Evolutionary conservation across 1,140 invertebrate genomes (phyloP).

Genomic region (Idris sp.): DNA sequence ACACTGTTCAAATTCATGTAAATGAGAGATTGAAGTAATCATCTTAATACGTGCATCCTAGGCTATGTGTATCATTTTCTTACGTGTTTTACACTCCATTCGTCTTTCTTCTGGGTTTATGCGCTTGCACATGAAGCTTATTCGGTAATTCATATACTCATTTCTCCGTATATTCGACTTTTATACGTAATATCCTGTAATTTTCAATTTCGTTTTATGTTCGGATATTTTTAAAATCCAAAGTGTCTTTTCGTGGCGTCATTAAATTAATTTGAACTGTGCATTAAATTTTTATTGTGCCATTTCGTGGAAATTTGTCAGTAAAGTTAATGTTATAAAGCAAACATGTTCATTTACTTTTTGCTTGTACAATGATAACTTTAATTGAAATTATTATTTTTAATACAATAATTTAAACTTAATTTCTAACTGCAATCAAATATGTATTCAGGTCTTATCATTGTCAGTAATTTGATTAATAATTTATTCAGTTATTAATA

Average conservation of each 20-base stretch:
- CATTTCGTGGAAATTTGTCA: too few relatives aligned
- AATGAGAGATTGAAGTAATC: slow-evolving; percentile 27
- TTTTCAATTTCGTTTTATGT: slow-evolving; percentile 21
- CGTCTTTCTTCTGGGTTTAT: slow-evolving; percentile 2
- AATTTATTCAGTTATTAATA: too few relatives aligned
- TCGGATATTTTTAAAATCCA: background rate
- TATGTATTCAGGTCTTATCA: too few relatives aligned
- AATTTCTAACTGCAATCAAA: too few relatives aligned
- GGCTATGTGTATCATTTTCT: slow-evolving; percentile 37
- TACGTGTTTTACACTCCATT: slow-evolving; percentile 4
- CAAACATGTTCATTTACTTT: too few relatives aligned
- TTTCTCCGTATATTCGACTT: slow-evolving; percentile 7
- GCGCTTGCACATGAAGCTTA: background rate
- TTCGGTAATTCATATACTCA: slow-evolving; percentile 8
- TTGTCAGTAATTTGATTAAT: too few relatives aligned
- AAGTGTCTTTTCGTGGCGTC: too few relatives aligned
- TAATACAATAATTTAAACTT: too few relatives aligned
- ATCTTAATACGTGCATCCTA: slow-evolving; percentile 24
- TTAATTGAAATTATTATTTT: too few relatives aligned
- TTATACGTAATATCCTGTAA: slow-evolving; percentile 27
- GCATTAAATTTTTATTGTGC: background rate
- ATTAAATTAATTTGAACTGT: slow-evolving; percentile 3
- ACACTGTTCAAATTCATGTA: slow-evolving; percentile 11
- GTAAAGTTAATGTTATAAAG: too few relatives aligned
- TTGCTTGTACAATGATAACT: too few relatives aligned